These are phyloP conservation scores for Acanthisitta chloris DNA, from an alignment of 2,113 vertebrate species.

Conservation along the genomic window DNA sequence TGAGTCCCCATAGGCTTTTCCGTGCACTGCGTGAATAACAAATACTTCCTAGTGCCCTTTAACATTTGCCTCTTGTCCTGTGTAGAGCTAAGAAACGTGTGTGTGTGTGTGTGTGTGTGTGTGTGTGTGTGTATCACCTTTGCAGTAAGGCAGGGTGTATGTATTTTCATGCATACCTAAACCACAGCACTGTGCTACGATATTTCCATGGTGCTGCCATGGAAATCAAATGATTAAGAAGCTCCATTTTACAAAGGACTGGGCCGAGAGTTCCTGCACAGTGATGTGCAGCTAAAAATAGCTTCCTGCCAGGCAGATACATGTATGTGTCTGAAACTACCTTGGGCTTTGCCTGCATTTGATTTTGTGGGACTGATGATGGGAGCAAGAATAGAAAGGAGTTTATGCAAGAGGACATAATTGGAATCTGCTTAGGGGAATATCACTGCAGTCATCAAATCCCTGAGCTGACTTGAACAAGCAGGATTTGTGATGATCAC, in stretches of 20 bases:
- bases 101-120: accelerated
- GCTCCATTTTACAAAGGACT: background rate
- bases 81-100: background rate
- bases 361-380: background rate
- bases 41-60: background rate
- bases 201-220: background rate
- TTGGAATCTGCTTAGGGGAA: background rate
- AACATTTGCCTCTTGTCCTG: background rate
- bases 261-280: background rate
- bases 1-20: background rate
- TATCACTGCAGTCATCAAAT: constrained; percentile 21
- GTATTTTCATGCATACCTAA: background rate
- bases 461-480: constrained; percentile 14
- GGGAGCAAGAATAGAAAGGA: background rate
- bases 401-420: background rate
- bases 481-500: background rate
- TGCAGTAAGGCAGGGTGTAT: background rate
- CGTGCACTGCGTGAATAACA: background rate
- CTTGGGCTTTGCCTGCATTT: background rate
- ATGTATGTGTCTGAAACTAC: background rate
- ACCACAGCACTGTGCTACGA: accelerated
- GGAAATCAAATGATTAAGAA: constrained; percentile 22
- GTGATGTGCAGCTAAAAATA: background rate
- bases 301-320: background rate
- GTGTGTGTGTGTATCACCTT: accelerated